A percentile compares a stretch with the other conserved stretches of the same genome.
These are phyloP conservation scores for Enteromius radiatus DNA, from an alignment of 2,797 vertebrate genomes.

Conservation along the genomic window DNA sequence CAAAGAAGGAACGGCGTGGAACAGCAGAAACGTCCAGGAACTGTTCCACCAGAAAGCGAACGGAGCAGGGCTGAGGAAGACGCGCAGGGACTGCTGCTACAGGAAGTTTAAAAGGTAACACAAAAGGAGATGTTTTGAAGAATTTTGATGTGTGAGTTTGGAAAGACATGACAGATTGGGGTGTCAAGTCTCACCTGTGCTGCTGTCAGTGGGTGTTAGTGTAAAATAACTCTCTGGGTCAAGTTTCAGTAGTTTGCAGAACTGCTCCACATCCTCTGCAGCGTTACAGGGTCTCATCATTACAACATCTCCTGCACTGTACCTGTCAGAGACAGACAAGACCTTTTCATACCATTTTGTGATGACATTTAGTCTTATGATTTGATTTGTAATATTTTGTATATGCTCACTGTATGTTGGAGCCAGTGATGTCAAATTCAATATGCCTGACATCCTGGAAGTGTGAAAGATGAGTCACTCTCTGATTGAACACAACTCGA, in stretches of 20 bases:
- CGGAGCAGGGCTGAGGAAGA: constrained; percentile 84
- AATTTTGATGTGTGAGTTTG: not conserved
- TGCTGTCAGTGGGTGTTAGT: constrained; percentile 74
- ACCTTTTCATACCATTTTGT: not conserved
- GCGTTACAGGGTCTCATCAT: constrained; percentile 86
- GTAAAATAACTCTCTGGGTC: constrained; percentile 79
- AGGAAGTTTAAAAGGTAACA: constrained; percentile 1
- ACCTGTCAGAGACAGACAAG: constrained; percentile 72
- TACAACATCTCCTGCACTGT: constrained; percentile 85
- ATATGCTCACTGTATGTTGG: constrained; percentile 83
- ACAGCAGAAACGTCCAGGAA: constrained; percentile 87
- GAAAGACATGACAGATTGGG: not conserved
- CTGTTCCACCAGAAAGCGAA: constrained; percentile 80
- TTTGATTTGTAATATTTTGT: not conserved
- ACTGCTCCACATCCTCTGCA: constrained; percentile 75
- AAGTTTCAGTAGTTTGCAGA: constrained; percentile 84
- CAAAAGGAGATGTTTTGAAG: not conserved
- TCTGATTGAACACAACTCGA: constrained; percentile 79
- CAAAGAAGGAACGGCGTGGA: constrained; percentile 93
- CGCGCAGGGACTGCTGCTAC: constrained; percentile 68
- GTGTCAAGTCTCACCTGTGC: constrained; percentile 63
- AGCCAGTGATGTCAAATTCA: constrained; percentile 85
- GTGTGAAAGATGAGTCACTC: constrained; percentile 83
- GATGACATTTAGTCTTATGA: not conserved
- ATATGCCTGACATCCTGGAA: constrained; percentile 95